A percentile compares a stretch with the other conserved stretches of the same genome.
Conservation (phyloP, 1,140 invertebrate genomes). For the Lordiphosa stackelbergi region DNA sequence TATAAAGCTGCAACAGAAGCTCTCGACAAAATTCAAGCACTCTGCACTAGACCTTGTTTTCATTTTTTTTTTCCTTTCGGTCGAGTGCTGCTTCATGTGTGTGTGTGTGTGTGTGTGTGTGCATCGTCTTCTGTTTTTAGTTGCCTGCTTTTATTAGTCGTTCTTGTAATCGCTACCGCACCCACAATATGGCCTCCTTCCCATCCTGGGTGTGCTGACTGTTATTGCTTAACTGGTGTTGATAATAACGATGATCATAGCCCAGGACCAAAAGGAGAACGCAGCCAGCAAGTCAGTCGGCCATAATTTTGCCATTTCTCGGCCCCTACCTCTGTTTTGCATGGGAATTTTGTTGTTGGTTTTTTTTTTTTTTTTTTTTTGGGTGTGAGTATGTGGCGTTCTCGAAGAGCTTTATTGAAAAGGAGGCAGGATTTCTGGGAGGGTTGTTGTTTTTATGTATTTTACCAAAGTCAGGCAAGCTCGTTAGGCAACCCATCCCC, state of each 20-base stretch:
- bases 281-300: constrained; percentile 39
- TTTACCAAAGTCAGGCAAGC: constrained; percentile 43
- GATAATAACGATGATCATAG: constrained; percentile 67
- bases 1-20: constrained; percentile 6
- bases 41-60: constrained; percentile 60
- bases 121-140: constrained; percentile 40
- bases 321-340: constrained; percentile 13
- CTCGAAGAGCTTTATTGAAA: constrained; percentile 67
- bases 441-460: constrained; percentile 58
- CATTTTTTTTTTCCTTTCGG: constrained; percentile 3
- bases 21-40: constrained; percentile 21
- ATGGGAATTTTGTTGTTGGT: constrained; percentile 21
- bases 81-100: constrained; percentile 1
- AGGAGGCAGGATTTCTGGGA: constrained; percentile 6
- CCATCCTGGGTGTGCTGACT: constrained; percentile 11
- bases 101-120: constrained; percentile 22
- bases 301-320: constrained; percentile 55
- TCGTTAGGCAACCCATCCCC: constrained; percentile 48
- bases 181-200: constrained; percentile 7
- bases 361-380: constrained; percentile 14
- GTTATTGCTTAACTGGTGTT: constrained; percentile 67
- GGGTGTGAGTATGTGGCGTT: constrained; percentile 18
- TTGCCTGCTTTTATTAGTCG: constrained; percentile 67
- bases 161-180: constrained; percentile 62
- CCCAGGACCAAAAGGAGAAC: constrained; percentile 13